Percentiles rank a stretch among this genome's conserved stretches.
Conservation (phyloP, 2,797 vertebrate genomes). For the Distichodus sexfasciatus region DNA sequence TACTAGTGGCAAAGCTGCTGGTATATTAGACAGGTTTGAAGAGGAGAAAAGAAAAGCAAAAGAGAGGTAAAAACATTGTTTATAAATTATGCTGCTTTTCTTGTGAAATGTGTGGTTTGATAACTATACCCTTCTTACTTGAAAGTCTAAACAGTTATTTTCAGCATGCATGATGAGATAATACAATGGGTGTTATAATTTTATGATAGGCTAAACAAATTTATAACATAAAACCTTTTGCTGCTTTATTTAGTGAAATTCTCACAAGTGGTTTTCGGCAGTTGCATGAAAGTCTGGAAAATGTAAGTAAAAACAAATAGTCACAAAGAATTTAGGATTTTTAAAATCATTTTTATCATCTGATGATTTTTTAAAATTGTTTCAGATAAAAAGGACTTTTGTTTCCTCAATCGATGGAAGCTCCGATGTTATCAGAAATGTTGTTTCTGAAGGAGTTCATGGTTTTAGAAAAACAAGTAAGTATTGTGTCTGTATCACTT, state of each 20-base stretch:
- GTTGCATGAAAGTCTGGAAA: constrained; percentile 76
- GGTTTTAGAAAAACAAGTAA: constrained; percentile 64
- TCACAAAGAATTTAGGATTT: background rate
- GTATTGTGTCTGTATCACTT: constrained; percentile 42
- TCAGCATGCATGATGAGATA: background rate
- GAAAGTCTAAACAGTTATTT: constrained; percentile 34
- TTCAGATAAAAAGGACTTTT: constrained; percentile 67
- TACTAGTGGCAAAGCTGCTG: constrained; percentile 65
- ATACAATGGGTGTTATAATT: background rate
- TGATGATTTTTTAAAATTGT: constrained; percentile 6
- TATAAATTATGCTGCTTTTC: too few relatives aligned
- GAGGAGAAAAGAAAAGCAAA: constrained; percentile 82
- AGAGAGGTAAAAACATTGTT: constrained; percentile 74
- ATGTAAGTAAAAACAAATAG: constrained; percentile 72
- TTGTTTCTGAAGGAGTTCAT: constrained; percentile 61
- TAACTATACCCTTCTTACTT: too few relatives aligned
- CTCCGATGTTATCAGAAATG: constrained; percentile 57
- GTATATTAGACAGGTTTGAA: constrained; percentile 84
- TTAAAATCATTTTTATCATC: background rate
- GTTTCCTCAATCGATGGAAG: constrained; percentile 63
- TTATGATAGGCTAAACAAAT: too few relatives aligned
- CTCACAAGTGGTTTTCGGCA: constrained; percentile 74
- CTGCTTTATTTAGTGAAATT: constrained; percentile 74
- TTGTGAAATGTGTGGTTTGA: too few relatives aligned
- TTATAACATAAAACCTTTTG: too few relatives aligned